Conservation (phyloP, 2,888 invertebrate genomes). For the Seira ritae region DNA sequence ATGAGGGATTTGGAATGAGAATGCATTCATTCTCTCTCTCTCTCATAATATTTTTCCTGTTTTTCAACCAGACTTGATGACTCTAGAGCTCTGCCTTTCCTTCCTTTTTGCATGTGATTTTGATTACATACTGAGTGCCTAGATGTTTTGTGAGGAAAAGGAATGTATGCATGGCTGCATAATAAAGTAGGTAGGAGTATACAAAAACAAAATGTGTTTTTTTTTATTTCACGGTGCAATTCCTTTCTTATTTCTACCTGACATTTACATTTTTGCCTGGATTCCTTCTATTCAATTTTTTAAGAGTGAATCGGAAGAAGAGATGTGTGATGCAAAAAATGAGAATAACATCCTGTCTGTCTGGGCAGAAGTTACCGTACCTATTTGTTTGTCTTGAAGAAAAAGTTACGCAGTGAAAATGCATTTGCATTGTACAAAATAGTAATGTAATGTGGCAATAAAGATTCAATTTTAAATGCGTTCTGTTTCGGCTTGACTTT, state of each 20-base stretch:
- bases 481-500: neutral
- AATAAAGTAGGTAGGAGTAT: neutral
- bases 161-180: neutral
- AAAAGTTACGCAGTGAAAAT: neutral
- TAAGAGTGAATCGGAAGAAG: neutral
- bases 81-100: constrained; percentile 15
- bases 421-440: too few species aligned
- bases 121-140: neutral
- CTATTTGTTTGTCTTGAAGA: neutral
- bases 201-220: neutral
- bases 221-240: neutral
- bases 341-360: constrained; percentile 37
- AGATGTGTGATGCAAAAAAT: constrained; percentile 34
- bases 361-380: neutral
- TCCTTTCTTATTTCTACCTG: neutral
- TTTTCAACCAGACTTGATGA: constrained; percentile 29
- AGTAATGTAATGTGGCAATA: neutral
- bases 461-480: neutral
- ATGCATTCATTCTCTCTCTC: constrained; percentile 14
- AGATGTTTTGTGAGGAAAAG: neutral
- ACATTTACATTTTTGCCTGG: neutral
- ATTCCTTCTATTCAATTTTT: neutral
- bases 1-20: constrained; percentile 9
- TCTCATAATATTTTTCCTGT: too few species aligned
- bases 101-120: neutral